A percentile compares a stretch with the other conserved stretches of the same genome.
Conservation (phyloP, 2,797 vertebrate genomes). For the Pseudomugil tenellus region DNA sequence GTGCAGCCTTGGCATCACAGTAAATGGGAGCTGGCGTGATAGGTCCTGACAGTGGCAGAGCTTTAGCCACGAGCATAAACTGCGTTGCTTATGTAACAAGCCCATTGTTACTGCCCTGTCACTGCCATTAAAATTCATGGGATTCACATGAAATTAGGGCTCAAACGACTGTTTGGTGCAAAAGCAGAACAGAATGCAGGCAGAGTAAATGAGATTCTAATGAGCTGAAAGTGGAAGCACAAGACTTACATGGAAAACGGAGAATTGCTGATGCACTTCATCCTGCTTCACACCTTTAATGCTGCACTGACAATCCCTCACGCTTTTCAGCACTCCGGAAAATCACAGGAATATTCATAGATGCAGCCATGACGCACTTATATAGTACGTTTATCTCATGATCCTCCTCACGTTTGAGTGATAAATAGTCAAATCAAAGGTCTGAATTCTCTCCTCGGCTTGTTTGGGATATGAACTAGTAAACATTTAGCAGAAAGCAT, state of each 20-base stretch:
- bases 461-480: too few relatives aligned
- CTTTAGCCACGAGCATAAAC: conserved; percentile 66
- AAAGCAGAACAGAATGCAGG: neutral
- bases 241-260: neutral
- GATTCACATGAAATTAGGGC: conserved; percentile 45
- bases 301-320: conserved; percentile 41
- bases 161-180: conserved; percentile 30
- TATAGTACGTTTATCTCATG: neutral
- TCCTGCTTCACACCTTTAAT: conserved; percentile 46
- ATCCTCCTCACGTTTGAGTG: neutral
- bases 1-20: conserved; percentile 40
- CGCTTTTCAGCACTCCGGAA: conserved; percentile 39
- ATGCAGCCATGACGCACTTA: neutral
- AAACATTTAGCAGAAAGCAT: neutral
- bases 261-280: neutral
- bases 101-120: conserved; percentile 55
- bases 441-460: too few relatives aligned
- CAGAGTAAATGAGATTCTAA: conserved; percentile 16
- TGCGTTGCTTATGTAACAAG: conserved; percentile 64
- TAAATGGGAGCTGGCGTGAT: conserved; percentile 52
- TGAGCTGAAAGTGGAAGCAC: conserved; percentile 20
- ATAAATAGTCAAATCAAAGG: too few relatives aligned
- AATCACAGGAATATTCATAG: conserved; percentile 52
- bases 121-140: conserved; percentile 58
- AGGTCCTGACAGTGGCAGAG: conserved; percentile 67